Evolutionary conservation across 2,113 vertebrate species (phyloP).

Genomic region (Sapayoa aenigma): DNA sequence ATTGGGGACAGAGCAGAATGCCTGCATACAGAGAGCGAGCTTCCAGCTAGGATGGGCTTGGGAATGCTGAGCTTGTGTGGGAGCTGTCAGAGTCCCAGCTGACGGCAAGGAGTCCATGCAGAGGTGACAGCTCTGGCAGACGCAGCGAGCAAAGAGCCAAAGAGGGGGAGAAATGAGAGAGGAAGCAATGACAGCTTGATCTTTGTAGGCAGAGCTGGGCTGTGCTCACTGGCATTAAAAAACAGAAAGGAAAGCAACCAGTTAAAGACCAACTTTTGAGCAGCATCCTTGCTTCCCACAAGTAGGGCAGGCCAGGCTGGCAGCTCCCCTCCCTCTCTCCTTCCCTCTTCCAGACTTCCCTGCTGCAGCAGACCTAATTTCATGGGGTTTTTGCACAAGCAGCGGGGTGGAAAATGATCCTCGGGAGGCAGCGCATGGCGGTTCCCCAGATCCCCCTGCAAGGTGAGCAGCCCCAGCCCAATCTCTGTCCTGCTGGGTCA

Average conservation of each 20-base stretch:
- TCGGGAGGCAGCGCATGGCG: fast-evolving
- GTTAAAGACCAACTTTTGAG: not conserved
- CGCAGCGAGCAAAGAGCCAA: fast-evolving
- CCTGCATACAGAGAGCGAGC: fast-evolving
- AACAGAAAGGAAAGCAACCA: not conserved
- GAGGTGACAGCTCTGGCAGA: conserved; percentile 35
- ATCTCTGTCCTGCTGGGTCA: not conserved
- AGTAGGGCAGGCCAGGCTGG: not conserved
- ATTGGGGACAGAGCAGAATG: not conserved
- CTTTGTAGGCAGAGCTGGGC: not conserved
- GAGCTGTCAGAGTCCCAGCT: conserved; percentile 8
- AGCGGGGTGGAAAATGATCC: not conserved
- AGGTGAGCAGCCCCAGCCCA: not conserved
- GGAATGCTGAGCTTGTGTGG: not conserved
- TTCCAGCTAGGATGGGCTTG: fast-evolving
- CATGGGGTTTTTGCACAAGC: conserved; percentile 44
- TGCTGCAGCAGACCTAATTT: conserved; percentile 28
- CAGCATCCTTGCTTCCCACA: not conserved
- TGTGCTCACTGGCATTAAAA: fast-evolving
- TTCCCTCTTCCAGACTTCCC: not conserved
- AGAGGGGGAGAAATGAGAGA: not conserved
- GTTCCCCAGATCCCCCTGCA: not conserved
- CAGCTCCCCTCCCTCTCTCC: not conserved
- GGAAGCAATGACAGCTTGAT: not conserved
- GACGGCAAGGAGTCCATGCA: not conserved